These are phyloP conservation scores for Astyanax mexicanus DNA, from an alignment of 2,797 vertebrate genomes.

Conservation along the genomic window DNA sequence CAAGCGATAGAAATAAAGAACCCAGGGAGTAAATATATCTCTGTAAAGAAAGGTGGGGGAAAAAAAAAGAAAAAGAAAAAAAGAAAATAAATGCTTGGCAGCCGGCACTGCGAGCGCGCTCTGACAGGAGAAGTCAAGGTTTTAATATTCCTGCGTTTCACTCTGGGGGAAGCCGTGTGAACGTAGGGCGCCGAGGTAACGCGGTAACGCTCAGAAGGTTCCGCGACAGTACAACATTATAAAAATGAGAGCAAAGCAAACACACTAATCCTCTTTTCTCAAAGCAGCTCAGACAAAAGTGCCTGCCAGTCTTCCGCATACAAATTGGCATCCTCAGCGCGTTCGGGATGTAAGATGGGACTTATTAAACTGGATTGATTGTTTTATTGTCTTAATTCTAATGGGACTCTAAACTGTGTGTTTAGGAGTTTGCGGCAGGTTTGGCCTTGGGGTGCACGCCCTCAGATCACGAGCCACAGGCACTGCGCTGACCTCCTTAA, in stretches of 20 bases:
- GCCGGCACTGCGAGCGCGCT: conserved; percentile 29
- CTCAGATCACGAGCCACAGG: conserved; percentile 65
- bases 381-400: conserved; percentile 44
- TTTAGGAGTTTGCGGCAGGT: conserved; percentile 66
- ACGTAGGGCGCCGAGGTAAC: conserved; percentile 57
- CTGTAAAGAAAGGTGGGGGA: conserved; percentile 26
- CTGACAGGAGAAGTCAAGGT: conserved; percentile 37
- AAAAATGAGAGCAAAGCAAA: conserved; percentile 71
- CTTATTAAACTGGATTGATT: conserved; percentile 49
- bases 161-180: conserved; percentile 55
- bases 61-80: no score
- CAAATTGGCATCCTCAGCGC: conserved; percentile 71
- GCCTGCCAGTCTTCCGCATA: conserved; percentile 63
- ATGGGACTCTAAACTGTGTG: conserved; percentile 46
- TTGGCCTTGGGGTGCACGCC: conserved; percentile 61
- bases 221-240: conserved; percentile 61
- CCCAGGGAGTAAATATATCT: conserved; percentile 44
- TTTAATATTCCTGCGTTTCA: conserved; percentile 59
- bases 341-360: conserved; percentile 64
- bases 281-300: conserved; percentile 69
- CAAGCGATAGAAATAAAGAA: conserved; percentile 64
- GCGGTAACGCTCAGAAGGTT: conserved; percentile 43
- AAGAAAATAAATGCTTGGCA: no score
- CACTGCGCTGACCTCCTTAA: conserved; percentile 70
- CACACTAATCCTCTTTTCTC: conserved; percentile 66